phyloP scores from a whole-genome alignment of 2,113 vertebrate species.

The Ranitomeya imitator region DNA sequence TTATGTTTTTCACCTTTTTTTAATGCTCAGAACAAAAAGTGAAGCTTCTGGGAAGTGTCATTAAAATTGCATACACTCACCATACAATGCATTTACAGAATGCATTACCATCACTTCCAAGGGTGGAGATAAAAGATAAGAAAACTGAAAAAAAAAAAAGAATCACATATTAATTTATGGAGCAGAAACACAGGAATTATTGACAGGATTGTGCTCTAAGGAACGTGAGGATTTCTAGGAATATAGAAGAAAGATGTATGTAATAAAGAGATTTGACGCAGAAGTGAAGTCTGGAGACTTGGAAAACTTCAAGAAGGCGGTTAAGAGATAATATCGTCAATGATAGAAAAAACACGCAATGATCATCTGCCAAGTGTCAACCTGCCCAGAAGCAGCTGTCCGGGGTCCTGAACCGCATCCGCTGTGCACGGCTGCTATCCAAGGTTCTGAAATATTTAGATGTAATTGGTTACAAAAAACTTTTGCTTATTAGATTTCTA shows the following conservation, averaged over 20 bases:
- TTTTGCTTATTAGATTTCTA: too few species aligned
- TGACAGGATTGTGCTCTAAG: not conserved
- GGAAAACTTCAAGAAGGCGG: not conserved
- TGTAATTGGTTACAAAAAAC: not conserved
- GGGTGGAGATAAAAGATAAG: not conserved
- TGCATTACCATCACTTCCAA: not conserved
- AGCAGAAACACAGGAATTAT: not conserved
- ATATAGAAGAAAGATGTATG: not conserved
- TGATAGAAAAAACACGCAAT: not conserved
- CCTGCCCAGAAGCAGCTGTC: not conserved
- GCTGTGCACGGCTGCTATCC: not conserved
- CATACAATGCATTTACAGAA: not conserved
- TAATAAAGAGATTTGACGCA: not conserved
- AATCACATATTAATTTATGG: not conserved
- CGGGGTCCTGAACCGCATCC: not conserved
- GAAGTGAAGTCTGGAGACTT: not conserved
- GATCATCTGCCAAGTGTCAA: too few species aligned
- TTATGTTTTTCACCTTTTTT: not conserved
- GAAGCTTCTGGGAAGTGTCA: conserved; percentile 1
- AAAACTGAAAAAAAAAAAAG: not conserved
- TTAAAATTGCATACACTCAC: not conserved
- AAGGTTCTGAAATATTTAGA: not conserved
- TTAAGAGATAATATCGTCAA: not conserved
- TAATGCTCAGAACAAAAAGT: not conserved
- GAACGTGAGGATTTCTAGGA: not conserved